These are phyloP conservation scores for Lucilia sericata DNA, from an alignment of 1,140 invertebrate genomes.

Conservation along the genomic window DNA sequence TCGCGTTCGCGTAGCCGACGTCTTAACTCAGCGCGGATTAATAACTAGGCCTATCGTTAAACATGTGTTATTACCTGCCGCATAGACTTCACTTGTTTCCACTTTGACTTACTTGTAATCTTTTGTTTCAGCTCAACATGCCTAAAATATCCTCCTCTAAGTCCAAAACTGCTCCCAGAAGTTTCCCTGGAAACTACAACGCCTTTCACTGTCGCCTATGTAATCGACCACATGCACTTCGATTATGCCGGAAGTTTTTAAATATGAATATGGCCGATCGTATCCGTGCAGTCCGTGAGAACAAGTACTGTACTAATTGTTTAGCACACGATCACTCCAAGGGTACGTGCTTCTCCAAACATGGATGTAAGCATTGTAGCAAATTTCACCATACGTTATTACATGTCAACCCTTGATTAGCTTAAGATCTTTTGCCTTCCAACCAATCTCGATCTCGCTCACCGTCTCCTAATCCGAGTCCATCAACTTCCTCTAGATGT, in stretches of 20 bases:
- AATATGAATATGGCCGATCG: neutral
- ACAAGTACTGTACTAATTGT: neutral
- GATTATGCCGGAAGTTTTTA: neutral
- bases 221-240: neutral
- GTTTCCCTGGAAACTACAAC: neutral
- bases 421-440: neutral
- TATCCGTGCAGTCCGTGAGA: neutral
- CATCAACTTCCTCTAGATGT: neutral
- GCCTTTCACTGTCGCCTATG: neutral
- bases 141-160: neutral
- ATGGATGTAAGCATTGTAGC: neutral
- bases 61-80: neutral
- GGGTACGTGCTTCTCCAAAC: neutral
- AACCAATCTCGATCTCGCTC: neutral
- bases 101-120: neutral
- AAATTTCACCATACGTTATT: neutral
- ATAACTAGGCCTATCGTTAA: neutral
- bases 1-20: neutral
- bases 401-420: neutral
- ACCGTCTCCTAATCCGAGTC: neutral
- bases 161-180: neutral
- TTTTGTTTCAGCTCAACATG: neutral
- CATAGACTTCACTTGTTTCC: neutral
- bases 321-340: neutral
- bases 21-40: neutral